Evolutionary conservation across 1,140 invertebrate genomes (phyloP).

Genomic region (Gryon sp.): DNA sequence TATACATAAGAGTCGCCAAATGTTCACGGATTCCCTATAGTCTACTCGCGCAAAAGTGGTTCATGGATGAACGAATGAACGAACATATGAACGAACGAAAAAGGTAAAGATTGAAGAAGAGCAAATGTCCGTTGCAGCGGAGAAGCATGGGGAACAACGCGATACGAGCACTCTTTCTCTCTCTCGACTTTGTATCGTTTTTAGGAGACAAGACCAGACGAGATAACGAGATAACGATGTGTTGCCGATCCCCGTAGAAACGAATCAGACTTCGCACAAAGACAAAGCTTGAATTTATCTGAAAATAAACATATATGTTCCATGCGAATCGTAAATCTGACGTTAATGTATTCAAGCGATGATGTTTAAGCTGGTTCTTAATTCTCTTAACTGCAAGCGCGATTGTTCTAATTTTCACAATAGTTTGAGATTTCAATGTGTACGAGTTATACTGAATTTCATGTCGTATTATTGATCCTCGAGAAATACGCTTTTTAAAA

Average conservation of each 20-base stretch:
- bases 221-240: constrained; percentile 71
- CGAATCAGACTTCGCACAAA: constrained; percentile 25
- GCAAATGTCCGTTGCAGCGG: constrained; percentile 53
- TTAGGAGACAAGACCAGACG: constrained; percentile 64
- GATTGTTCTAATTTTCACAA: too few species aligned
- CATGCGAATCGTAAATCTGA: too few species aligned
- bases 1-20: constrained; percentile 62
- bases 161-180: constrained; percentile 48
- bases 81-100: constrained; percentile 56
- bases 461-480: too few species aligned
- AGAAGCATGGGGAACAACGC: constrained; percentile 6
- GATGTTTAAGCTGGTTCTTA: too few species aligned
- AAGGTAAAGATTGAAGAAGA: constrained; percentile 56
- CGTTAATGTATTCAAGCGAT: too few species aligned
- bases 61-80: constrained; percentile 59
- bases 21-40: constrained; percentile 62
- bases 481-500: too few species aligned
- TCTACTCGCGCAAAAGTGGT: constrained; percentile 60
- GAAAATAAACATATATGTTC: constrained; percentile 22
- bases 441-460: too few species aligned
- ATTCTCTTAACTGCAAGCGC: too few species aligned
- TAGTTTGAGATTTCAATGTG: too few species aligned
- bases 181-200: constrained; percentile 55
- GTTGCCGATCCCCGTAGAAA: constrained; percentile 63
- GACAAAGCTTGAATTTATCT: constrained; percentile 28